Percentiles rank a stretch among this genome's conserved stretches.
Conservation (phyloP, 1,140 invertebrate species). For the Achatina immaculata region DNA sequence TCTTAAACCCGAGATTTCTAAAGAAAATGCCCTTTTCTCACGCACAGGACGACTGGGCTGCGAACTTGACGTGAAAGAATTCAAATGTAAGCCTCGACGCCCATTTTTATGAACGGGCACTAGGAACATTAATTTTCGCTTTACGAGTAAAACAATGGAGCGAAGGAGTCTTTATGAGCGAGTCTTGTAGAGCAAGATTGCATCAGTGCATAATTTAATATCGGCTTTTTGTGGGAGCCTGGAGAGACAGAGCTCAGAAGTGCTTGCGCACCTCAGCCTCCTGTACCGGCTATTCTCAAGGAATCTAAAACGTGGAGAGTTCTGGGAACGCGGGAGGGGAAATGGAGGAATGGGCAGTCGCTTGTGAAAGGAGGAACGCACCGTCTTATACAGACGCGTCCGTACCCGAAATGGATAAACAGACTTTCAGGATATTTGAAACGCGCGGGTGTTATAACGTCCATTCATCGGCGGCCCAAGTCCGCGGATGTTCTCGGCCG, state of each 20-base stretch:
- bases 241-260: not conserved
- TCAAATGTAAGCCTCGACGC: not conserved
- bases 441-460: not conserved
- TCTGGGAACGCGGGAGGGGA: not conserved
- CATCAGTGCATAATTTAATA: not conserved
- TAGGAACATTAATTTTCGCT: slow-evolving; percentile 1
- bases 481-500: not conserved
- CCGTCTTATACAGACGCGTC: not conserved
- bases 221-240: not conserved
- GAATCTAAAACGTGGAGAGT: not conserved
- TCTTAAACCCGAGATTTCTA: slow-evolving; percentile 6
- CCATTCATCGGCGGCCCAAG: not conserved
- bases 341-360: too few species aligned
- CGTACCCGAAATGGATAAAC: not conserved
- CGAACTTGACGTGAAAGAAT: not conserved
- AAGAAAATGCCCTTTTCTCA: slow-evolving; percentile 1
- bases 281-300: too few species aligned
- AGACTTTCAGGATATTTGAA: too few species aligned
- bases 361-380: not conserved
- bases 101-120: not conserved
- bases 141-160: not conserved
- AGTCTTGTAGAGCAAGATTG: not conserved
- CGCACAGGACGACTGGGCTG: not conserved
- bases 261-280: too few species aligned
- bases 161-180: not conserved